Base-by-base conservation (phyloP, 2,888 invertebrate genomes). In the Chloromyia formosa region DNA sequence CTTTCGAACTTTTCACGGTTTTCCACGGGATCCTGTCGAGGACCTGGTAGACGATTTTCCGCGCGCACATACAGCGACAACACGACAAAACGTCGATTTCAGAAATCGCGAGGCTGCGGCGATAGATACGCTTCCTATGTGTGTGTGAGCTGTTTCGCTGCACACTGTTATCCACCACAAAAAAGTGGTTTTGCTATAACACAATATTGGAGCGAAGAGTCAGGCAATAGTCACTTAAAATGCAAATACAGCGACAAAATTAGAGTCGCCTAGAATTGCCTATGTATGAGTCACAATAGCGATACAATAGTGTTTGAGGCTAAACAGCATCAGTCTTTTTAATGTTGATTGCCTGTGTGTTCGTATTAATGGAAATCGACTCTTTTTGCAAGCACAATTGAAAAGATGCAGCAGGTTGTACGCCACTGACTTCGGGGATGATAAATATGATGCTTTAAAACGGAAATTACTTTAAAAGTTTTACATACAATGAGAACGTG, bases 21-120 rank as follows among this genome's bases (percentile, higher is more conserved):
- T 64, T 64, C 23, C 64, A 64, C 64, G 64, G 42, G n/a, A 45
- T 64, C 64, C 64, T 64, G 4, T 27, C 12, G 18, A n/a, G 23
- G 45, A 64, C 12, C 18, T 35, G 18, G 18, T 9, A n/a, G n/a
- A 45, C 20, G 23, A 64, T 64, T 64, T 61, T 64, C 64, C 64
- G 18, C 45, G 45, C 64, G 64, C 64, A 20, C 64, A 64, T 20
- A 64, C 64, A 64, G 64, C 64, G 64, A 64, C 64, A 64, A 64
- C 64, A 64, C 64, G 64, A 64, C 64, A 64, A 64, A 64, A 64
- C 40, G 64, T 64, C 14, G n/a, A n/a, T n/a, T n/a, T 64, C 64
- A 42, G 64, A 64, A 61, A 61, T 12, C 16, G 54, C 27, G 10
- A 61, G 27, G 27, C 61, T 61, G 61, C 61, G 35, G 35, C 61